These are phyloP conservation scores for Tolmerus cingulatus DNA, from an alignment of 2,888 invertebrate genomes.

Conservation along the genomic window DNA sequence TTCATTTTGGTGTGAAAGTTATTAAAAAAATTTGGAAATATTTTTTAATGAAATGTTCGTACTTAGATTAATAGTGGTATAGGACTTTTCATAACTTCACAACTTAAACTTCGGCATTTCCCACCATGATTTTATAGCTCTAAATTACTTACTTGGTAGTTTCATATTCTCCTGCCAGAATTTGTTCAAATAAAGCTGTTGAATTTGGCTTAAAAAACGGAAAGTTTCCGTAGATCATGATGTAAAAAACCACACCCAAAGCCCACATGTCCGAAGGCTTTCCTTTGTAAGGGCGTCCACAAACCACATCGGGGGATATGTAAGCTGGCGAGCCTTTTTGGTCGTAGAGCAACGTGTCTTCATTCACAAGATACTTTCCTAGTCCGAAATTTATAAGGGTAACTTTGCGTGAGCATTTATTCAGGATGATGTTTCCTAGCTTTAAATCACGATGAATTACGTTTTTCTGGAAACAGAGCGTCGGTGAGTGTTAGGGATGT, in stretches of 20 bases:
- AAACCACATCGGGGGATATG: conserved; percentile 80
- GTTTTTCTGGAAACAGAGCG: conserved; percentile 68
- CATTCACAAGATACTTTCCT: conserved; percentile 69
- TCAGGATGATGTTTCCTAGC: conserved; percentile 78
- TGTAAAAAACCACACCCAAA: conserved; percentile 78
- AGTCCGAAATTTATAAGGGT: conserved; percentile 75
- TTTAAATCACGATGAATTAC: conserved; percentile 82
- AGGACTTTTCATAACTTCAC: too few species aligned
- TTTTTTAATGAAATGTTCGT: too few species aligned
- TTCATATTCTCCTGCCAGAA: conserved; percentile 76
- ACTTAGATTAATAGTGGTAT: too few species aligned
- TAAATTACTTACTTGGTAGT: conserved; percentile 72
- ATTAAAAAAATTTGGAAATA: too few species aligned
- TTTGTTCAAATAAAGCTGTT: conserved; percentile 76
- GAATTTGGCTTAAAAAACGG: conserved; percentile 81
- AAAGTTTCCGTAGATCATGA: conserved; percentile 82
- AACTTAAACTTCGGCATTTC: too few species aligned
- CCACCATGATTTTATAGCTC: too few species aligned
- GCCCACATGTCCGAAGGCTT: conserved; percentile 89
- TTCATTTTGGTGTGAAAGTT: too few species aligned
- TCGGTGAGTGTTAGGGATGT: background rate
- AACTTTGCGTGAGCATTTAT: conserved; percentile 72
- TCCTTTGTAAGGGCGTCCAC: conserved; percentile 78
- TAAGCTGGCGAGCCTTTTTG: conserved; percentile 78
- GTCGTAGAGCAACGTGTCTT: conserved; percentile 69